Percentiles rank a stretch among this genome's conserved stretches.
Evolutionary conservation across 1,140 invertebrate species (phyloP).

Genomic region (Macrotrachela quadricornifera): DNA sequence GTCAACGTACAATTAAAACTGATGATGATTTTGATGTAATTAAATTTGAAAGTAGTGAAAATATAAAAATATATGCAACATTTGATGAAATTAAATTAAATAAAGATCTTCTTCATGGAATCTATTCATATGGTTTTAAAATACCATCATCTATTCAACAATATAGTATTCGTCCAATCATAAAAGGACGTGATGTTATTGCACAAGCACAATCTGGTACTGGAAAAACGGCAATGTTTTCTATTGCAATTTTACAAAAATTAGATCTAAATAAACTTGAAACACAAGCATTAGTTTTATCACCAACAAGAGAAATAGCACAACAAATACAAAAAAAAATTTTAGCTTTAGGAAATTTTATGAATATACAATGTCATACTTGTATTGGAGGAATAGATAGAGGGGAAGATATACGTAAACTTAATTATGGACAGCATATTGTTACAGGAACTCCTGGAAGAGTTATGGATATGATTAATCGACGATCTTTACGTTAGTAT

Average conservation of each 20-base stretch:
- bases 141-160: constrained; percentile 99
- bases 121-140: constrained; percentile 97
- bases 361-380: constrained; percentile 96
- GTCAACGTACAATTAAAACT: too few species aligned
- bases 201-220: constrained; percentile 97
- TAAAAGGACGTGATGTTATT: constrained; percentile 90
- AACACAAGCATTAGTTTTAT: constrained; percentile 81
- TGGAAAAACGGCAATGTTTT: constrained; percentile 96
- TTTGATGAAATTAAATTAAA: constrained; percentile 85
- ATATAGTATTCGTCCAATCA: constrained; percentile 78
- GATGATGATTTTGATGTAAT: constrained; percentile 2
- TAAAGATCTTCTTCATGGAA: constrained; percentile 77
- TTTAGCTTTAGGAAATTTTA: constrained; percentile 86
- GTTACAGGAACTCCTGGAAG: constrained; percentile 90
- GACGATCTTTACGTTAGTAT: constrained; percentile 33
- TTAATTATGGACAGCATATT: constrained; percentile 96
- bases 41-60: constrained; percentile 96
- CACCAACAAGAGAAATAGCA: constrained; percentile 88
- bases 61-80: constrained; percentile 88
- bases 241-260: constrained; percentile 77
- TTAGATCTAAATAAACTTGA: constrained; percentile 76
- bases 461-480: constrained; percentile 55
- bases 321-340: constrained; percentile 98
- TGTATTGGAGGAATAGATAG: constrained; percentile 97
- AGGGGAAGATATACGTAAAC: constrained; percentile 87